Percentiles rank a stretch among this genome's conserved stretches.
phyloP scores from a whole-genome alignment of 2,888 invertebrate species.

The Chrysolina americana region DNA sequence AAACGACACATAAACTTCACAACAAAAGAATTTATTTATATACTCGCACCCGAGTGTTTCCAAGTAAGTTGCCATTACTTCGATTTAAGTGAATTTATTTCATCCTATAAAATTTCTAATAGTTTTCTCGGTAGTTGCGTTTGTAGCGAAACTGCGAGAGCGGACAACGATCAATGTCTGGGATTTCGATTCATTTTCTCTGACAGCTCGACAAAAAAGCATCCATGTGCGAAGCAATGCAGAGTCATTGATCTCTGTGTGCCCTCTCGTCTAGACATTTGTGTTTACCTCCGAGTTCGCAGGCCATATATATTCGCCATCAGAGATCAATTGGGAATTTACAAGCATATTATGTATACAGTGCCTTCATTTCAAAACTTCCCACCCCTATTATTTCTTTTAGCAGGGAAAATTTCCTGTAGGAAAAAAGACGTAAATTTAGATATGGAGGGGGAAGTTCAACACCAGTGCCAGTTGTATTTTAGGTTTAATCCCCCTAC shows the following conservation, averaged over 20 bases:
- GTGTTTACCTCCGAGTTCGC: neutral
- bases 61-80: constrained; percentile 27
- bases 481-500: too few relatives aligned
- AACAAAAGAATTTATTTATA: constrained; percentile 28
- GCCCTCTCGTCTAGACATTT: neutral
- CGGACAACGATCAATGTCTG: neutral
- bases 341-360: too few relatives aligned
- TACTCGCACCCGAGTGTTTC: constrained; percentile 25
- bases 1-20: constrained; percentile 16
- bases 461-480: too few relatives aligned
- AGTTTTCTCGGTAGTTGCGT: constrained; percentile 4
- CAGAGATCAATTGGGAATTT: neutral
- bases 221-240: neutral
- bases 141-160: neutral
- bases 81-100: constrained; percentile 27
- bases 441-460: too few relatives aligned
- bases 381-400: too few relatives aligned
- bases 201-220: neutral
- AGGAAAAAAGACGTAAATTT: too few relatives aligned
- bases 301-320: neutral
- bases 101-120: constrained; percentile 26
- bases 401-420: too few relatives aligned
- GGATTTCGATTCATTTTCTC: neutral
- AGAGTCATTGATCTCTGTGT: constrained; percentile 1
- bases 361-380: too few relatives aligned